Evolutionary conservation across 2,888 invertebrate genomes (phyloP), one percentile per base, ranked within the genome.

Genomic region (Mesochorus sp.): DNA sequence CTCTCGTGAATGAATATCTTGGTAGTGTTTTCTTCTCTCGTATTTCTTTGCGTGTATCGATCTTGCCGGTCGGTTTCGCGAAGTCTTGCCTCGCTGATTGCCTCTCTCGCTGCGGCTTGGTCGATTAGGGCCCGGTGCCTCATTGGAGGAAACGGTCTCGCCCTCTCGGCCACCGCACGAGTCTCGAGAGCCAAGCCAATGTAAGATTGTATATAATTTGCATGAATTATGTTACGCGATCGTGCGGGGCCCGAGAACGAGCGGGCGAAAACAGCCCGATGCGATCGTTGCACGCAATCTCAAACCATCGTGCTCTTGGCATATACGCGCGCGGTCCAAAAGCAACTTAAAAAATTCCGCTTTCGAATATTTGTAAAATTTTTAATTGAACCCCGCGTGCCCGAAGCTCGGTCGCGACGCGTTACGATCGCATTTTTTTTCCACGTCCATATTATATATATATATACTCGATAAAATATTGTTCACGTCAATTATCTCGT

Each of bases 181-280:
- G 64, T 59, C 68, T 71, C 72, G 72, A 62, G 67, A 67, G 59
- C 37, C 70, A 62, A 44, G 62, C 66, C n/a, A n/a, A 64, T 51
- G 74, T 34, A 77, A 81, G 72, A 76, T 81, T 68, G 79, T 80
- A 79, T 79, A 72, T 79, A 76, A 79, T 81, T 81, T 76, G 67
- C 79, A 77, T 81, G 80, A 81, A 81, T 81, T 81, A 76, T 77
- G 74, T 71, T 72, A 75, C 62, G 57, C 55, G 71, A 57, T 70
- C 53, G 76, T n/a, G 73, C 12, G 44, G 37, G 66, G 66, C 21
- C 64, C 74, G 72, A 53, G 39, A 24, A n/a, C n/a, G 34, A 49
- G 51, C 34, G 42, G 44, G 19, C 55, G 49, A 39, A 37, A 47
- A 70, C 34, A 39, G 49, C n/a, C 12, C 61, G 70, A 71, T 71